These are phyloP conservation scores for Aurelia sp. DNA, from an alignment of 30 jellyfish, hydroid and myxozoan species.

Conservation along the genomic window DNA sequence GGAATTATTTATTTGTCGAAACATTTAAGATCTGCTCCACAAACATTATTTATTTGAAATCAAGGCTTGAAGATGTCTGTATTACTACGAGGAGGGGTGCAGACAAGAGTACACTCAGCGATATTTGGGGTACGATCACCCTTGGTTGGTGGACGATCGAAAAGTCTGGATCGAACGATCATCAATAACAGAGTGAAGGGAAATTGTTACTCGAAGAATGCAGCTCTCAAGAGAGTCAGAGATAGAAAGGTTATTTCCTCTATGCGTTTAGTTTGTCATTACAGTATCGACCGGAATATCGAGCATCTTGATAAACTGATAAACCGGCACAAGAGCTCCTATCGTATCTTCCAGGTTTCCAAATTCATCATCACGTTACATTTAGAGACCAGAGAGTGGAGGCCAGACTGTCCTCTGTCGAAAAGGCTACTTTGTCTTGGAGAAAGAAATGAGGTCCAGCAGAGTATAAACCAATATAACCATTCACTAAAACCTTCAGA, in stretches of 20 bases:
- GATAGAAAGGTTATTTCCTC: conserved; percentile 55
- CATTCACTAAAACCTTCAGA: too few relatives aligned
- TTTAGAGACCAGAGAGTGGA: too few relatives aligned
- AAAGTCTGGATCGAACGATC: conserved; percentile 1
- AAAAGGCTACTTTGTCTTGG: too few relatives aligned
- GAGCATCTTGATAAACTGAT: too few relatives aligned
- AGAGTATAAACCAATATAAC: too few relatives aligned
- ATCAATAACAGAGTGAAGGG: background rate
- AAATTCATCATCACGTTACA: background rate
- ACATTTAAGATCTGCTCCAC: background rate
- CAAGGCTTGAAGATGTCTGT: conserved; percentile 35
- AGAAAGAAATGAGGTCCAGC: too few relatives aligned
- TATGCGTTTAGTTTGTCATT: too few relatives aligned
- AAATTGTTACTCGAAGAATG: conserved; percentile 17
- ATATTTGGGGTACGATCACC: conserved; percentile 34
- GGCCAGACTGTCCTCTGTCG: too few relatives aligned
- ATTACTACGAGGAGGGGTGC: conserved; percentile 46
- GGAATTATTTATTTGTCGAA: too few relatives aligned
- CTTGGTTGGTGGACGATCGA: background rate
- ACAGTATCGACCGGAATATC: too few relatives aligned
- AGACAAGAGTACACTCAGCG: conserved; percentile 56
- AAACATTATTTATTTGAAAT: background rate
- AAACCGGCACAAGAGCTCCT: too few relatives aligned
- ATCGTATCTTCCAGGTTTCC: too few relatives aligned
- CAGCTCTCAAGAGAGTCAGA: conserved; percentile 40